phyloP scores from a whole-genome alignment of 2,888 invertebrate species.

The Spisula solida region DNA sequence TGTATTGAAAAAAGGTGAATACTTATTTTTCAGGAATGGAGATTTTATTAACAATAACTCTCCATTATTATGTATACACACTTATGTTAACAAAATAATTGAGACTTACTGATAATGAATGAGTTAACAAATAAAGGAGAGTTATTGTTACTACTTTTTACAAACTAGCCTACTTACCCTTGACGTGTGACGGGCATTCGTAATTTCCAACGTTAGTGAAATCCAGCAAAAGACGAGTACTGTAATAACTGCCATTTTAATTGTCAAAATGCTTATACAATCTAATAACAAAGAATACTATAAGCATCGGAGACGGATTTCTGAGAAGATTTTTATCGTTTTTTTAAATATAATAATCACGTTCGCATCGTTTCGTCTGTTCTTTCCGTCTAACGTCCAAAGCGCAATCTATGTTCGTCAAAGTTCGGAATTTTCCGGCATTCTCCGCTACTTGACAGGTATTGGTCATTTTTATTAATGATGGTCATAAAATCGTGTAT shows the following conservation, averaged over 20 bases:
- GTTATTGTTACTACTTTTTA: not conserved
- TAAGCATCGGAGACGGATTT: not conserved
- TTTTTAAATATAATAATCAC: not conserved
- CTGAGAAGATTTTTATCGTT: not conserved
- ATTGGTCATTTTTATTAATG: constrained; percentile 1
- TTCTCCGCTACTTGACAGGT: not conserved
- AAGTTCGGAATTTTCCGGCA: not conserved
- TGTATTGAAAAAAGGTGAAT: no score
- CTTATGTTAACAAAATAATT: no score
- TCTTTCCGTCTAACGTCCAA: not conserved
- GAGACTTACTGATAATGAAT: no score
- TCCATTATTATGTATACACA: no score
- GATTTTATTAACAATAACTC: no score
- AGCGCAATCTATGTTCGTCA: not conserved
- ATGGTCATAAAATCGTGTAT: not conserved
- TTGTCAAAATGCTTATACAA: not conserved
- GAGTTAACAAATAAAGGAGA: no score
- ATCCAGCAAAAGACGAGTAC: not conserved
- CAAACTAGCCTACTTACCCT: not conserved
- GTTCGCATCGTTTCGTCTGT: not conserved
- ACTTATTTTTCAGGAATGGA: no score
- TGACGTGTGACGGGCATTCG: not conserved
- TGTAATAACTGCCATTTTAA: not conserved
- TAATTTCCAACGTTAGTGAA: not conserved
- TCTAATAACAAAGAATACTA: not conserved